Evolutionary conservation across 2,888 invertebrate genomes (phyloP).

Genomic region (Matsumyia berberina): DNA sequence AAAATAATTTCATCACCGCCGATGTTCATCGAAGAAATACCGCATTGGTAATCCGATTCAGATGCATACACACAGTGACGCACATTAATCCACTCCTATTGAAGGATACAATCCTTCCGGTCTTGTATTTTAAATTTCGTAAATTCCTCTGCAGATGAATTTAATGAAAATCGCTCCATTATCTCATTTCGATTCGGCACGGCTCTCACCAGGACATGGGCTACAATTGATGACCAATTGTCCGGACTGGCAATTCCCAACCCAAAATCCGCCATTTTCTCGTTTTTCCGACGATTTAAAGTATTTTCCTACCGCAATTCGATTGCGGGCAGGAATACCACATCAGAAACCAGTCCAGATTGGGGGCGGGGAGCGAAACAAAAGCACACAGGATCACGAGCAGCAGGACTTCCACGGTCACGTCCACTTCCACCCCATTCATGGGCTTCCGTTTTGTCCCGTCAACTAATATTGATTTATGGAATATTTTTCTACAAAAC

Average conservation of each 20-base stretch:
- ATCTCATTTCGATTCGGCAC: slow-evolving; percentile 54
- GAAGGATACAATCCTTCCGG: not conserved
- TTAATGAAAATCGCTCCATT: slow-evolving; percentile 64
- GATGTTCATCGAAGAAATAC: slow-evolving; percentile 31
- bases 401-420: slow-evolving; percentile 22
- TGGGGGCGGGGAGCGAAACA: too few species aligned
- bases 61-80: too few species aligned
- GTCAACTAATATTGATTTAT: slow-evolving; percentile 58
- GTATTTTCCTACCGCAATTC: slow-evolving; percentile 52
- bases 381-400: slow-evolving; percentile 1
- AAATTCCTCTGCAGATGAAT: slow-evolving; percentile 60
- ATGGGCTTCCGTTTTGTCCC: slow-evolving; percentile 9
- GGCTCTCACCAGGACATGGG: slow-evolving; percentile 47
- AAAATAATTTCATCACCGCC: slow-evolving; percentile 35
- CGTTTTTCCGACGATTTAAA: slow-evolving; percentile 51
- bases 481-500: slow-evolving; percentile 15
- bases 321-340: slow-evolving; percentile 50
- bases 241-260: slow-evolving; percentile 25
- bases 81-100: slow-evolving; percentile 11
- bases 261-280: not conserved
- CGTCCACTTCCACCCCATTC: not conserved
- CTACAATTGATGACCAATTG: slow-evolving; percentile 67
- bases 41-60: slow-evolving; percentile 49
- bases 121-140: slow-evolving; percentile 2
- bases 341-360: slow-evolving; percentile 33